These are phyloP conservation scores for Gastracanthus pulcherrimus DNA, from an alignment of 2,888 invertebrate species.

Conservation along the genomic window DNA sequence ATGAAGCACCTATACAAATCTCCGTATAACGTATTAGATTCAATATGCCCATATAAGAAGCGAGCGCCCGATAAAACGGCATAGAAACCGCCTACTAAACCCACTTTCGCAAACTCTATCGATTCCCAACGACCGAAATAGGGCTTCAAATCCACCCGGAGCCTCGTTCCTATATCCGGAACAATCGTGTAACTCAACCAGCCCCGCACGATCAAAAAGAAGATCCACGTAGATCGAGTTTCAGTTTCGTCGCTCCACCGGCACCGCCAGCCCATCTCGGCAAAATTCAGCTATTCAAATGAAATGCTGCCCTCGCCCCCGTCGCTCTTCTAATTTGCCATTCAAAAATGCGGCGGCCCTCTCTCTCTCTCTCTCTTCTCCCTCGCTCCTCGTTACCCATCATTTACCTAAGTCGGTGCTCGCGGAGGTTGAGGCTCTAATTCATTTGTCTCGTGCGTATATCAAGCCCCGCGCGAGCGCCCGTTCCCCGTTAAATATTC, in stretches of 20 bases:
- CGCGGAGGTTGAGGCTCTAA: conserved; percentile 61
- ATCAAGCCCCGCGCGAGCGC: background rate
- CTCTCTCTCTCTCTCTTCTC: no score
- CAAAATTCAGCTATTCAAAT: conserved; percentile 67
- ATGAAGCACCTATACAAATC: no score
- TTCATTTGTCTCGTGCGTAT: conserved; percentile 63
- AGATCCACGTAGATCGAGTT: background rate
- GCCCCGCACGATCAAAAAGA: background rate
- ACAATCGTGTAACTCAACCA: background rate
- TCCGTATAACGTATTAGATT: no score
- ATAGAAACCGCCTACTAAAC: no score
- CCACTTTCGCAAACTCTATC: no score
- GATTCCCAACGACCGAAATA: no score
- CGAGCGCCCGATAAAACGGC: no score
- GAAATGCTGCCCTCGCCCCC: conserved; percentile 64
- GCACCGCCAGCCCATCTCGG: background rate
- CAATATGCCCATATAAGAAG: no score
- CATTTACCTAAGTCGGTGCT: conserved; percentile 62
- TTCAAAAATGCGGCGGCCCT: conserved; percentile 65
- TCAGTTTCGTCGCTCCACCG: background rate
- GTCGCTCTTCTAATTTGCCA: conserved; percentile 67
- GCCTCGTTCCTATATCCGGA: no score
- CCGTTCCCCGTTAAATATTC: conserved; percentile 61
- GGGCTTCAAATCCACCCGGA: no score
- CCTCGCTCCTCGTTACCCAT: conserved; percentile 65